These are phyloP conservation scores for Ctenopoma multispine DNA, from an alignment of 2,797 vertebrate genomes.

Conservation along the genomic window DNA sequence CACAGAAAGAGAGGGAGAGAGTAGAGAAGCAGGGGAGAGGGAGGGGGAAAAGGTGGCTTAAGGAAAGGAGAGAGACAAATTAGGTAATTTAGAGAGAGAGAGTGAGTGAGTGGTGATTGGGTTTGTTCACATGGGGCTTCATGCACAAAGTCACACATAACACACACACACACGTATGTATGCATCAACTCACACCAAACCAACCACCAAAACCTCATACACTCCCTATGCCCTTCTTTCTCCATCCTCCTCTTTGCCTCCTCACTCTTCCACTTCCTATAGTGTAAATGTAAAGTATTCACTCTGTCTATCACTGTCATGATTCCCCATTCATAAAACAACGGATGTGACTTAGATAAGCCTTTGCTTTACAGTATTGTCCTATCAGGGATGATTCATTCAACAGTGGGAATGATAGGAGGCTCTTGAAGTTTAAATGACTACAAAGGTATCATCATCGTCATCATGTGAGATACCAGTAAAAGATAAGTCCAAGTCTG, in stretches of 20 bases:
- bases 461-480: background rate
- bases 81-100: slow-evolving; percentile 59
- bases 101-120: slow-evolving; percentile 64
- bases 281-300: slow-evolving; percentile 58
- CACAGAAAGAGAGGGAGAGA: slow-evolving; percentile 73
- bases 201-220: slow-evolving; percentile 16
- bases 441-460: slow-evolving; percentile 7
- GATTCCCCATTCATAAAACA: slow-evolving; percentile 79
- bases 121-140: slow-evolving; percentile 61
- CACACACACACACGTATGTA: slow-evolving; percentile 33
- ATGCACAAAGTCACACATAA: slow-evolving; percentile 55
- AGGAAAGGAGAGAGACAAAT: slow-evolving; percentile 63
- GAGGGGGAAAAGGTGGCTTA: slow-evolving; percentile 64
- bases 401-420: background rate
- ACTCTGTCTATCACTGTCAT: slow-evolving; percentile 57
- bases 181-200: slow-evolving; percentile 12
- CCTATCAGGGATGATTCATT: slow-evolving; percentile 19
- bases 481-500: slow-evolving; percentile 8
- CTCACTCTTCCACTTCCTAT: slow-evolving; percentile 15
- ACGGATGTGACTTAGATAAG: slow-evolving; percentile 51
- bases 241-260: background rate
- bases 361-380: background rate
- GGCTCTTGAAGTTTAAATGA: slow-evolving; percentile 8
- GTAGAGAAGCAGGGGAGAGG: slow-evolving; percentile 42
- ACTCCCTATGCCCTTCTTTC: background rate